Base-by-base conservation (phyloP, 2,113 vertebrate species). In the Saimiri boliviensis region DNA sequence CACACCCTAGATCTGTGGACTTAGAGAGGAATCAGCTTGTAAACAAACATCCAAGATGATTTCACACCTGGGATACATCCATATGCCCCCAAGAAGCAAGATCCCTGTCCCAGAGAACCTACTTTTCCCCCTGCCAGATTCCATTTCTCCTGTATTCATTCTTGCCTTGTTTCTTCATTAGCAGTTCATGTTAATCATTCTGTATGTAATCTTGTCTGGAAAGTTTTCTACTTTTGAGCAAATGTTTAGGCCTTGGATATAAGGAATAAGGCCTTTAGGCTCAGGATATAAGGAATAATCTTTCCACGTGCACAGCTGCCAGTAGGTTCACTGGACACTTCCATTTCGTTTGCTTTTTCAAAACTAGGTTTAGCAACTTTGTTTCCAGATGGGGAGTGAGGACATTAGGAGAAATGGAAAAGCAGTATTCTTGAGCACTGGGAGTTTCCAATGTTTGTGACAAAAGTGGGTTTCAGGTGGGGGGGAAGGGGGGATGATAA, bases 391-490 rank as follows among this genome's bases (percentile, higher is more conserved):
- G 85, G 8, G 20, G 9, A 14, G 74, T 11, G 4, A 19, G 70
- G 14, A 14, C 23, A 23, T 63, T n/a, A 85, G 81, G 40, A 88
- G 30, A 85, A 21, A 7, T 1, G 45, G 86, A 80, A 77, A 95
- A 74, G 8, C 56, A 96, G 96, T 3, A 11, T 88, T 45, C 47
- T 3, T 25, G 14, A 71, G 47, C 47, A 70, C 37, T 9, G 66
- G 32, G 90, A 97, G 54, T 89, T 83, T 37, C 66, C 45, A 77
- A 37, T 93, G 84, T 52, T 83, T 95, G 76, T 93, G 86, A 54
- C 86, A 54, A 80, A 80, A n/a, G 77, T 8, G 35, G 49, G 35
- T 8, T 27, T 52, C 11, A 20, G 47, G 35, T 10, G 25, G 89
- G 63, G 10, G 79, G 83, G 47, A 20, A 5, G 25, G 89, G 63